Evolutionary conservation across 30 jellyfish, hydroid and myxozoan species (phyloP), one percentile per base, ranked within the genome.

Genomic region (Phacellophora camtschatica): DNA sequence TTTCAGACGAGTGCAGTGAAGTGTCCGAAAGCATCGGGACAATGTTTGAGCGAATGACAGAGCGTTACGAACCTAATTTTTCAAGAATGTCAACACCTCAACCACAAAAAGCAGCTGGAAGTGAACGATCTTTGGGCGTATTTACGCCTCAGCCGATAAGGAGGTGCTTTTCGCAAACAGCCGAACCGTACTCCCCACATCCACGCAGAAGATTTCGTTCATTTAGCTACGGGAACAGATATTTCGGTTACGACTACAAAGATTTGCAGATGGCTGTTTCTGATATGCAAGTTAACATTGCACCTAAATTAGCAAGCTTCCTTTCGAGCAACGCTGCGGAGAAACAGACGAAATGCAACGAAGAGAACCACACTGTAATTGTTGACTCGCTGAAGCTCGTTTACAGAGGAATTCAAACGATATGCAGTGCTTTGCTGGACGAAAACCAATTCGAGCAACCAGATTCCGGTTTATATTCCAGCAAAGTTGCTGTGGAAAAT

Each of bases 211-310:
- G 95, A 41, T 84, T 23, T 39, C 80, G 84, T 31, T 84, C 95
- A 12, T 24, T 67, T 24, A 70, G 70, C 39, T 71, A 68, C 62
- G 84, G 79, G 6, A 42, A 34, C 42, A 62, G 29, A 39, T 45
- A 80, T 16, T 39, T 80, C 8, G 84, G 91, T 13, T 71, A 80
- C 48, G 83, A 65, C 8, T 79, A 37, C 28, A 66, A 72, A 42
- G 81, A 71, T 61, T 42, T 84, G 67, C 95, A 84, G 46, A 73
- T 84, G 77, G 95, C 95, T 22, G 86, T 84, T 8, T 84, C 95
- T 12, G 95, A 84, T 30, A 84, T 84, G 95, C 95, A 84, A 50
- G 87, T 84, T 55, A 84, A 84, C 78, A 84, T 84, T 57, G 95
- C 95, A 19, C 95, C 95, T 24, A 84, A 71, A 63, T 71, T 84